Base-by-base conservation (phyloP, 30 jellyfish, hydroid and myxozoan genomes). In the Pseudorhiza aurosa region DNA sequence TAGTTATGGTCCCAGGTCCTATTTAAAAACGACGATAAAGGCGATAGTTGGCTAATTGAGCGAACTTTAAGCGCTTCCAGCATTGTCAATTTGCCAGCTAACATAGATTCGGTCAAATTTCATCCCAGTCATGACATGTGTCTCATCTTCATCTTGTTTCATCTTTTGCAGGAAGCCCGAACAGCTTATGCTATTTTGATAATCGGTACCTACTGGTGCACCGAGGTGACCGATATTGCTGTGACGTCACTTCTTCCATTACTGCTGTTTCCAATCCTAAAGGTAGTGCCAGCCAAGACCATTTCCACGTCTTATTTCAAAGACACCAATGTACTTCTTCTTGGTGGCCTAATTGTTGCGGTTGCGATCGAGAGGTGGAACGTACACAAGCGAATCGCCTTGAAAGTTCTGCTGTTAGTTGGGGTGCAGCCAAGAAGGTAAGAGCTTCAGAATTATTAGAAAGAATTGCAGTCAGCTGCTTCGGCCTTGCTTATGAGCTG, bases 391-490 rank as follows among this genome's bases (percentile, higher is more conserved):
- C 37, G 98, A 37, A 94, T 91, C 14, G 96, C 98, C 21, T 62
- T 91, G 36, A 60, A 56, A 58, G 88, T 91, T 24, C 81, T 91
- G 6, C 83, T 91, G 37, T 1, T 85, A 3, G 96, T 91, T 56
- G 98, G 98, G 7, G 93, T 85, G 22, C 96, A 91, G 22, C 96
- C 98, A 30, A 80, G 98, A 80, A 85, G 98, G 93, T 79, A 47
- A 6, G n/a, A n/a, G n/a, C n/a, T n/a, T n/a, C n/a, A n/a, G n/a
- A n/a, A n/a, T n/a, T n/a, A n/a, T n/a, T n/a, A n/a, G n/a, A n/a
- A n/a, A n/a, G n/a, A n/a, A n/a, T n/a, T n/a, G n/a, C n/a, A n/a
- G n/a, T n/a, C n/a, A n/a, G n/a, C n/a, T n/a, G n/a, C n/a, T n/a
- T n/a, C n/a, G n/a, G n/a, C n/a, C n/a, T n/a, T n/a, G n/a, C n/a